Evolutionary conservation across 2,888 invertebrate species (phyloP), one percentile per base, ranked within the genome.

Genomic region (Lasius fuliginosus): DNA sequence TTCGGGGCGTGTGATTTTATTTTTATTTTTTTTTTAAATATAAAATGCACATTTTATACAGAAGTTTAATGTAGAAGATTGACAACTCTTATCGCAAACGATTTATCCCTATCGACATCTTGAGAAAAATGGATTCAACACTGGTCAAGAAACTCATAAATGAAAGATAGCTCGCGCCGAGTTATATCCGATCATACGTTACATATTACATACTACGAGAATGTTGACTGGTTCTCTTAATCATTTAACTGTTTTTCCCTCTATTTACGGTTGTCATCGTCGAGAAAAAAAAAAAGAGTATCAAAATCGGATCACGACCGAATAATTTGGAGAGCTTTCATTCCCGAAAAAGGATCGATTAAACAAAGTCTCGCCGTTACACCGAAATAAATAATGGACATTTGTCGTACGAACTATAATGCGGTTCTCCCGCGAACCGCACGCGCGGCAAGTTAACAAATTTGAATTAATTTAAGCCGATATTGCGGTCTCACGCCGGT

Each of bases 401-500:
- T 42, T 33, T 33, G 30, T 23, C 15, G 30, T 11, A 30, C 27
- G n/a, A 18, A 33, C 4, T 1, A 11, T 18, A 0, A n/a, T 12
- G 69, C 30, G 69, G 69, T 56, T 33, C 3, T 33, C 1, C 15
- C 18, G 27, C 42, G 40, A 73, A 12, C 33, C 79, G 53, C 33
- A 60, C n/a, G 40, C 15, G 58, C n/a, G 46, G 9, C 46, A 42
- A 73, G 60, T 79, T 73, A 60, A 79, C 74, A 36, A 49, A 73
- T 73, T n/a, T 58, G 74, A 60, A 81, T 81, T 81, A 81, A 81
- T 81, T 81, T 46, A 12, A 73, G 30, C 9, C 60, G 79, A 81
- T 56, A 67, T 60, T 60, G 74, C 79, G 74, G 79, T 73, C 23
- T 36, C 42, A 11, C n/a, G 79, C 27, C 46, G 23, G 33, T 81